phyloP scores from a whole-genome alignment of 2,888 invertebrate genomes.

The Sinhomidia bicolor region DNA sequence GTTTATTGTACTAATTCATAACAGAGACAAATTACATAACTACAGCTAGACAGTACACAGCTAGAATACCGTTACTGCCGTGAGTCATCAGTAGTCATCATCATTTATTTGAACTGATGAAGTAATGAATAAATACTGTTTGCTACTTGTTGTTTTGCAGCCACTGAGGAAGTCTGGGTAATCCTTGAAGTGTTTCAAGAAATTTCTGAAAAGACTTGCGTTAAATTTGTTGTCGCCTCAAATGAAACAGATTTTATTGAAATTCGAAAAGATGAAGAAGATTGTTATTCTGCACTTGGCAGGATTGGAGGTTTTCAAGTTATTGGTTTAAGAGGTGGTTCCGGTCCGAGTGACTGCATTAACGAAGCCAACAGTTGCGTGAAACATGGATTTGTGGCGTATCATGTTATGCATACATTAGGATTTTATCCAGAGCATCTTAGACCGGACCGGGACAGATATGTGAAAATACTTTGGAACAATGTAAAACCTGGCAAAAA shows the following conservation, averaged over 20 bases:
- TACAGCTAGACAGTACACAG: neutral
- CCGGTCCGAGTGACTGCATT: no score
- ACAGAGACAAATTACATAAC: neutral
- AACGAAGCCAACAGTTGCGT: slow-evolving; percentile 26
- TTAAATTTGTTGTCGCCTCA: neutral
- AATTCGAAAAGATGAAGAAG: slow-evolving; percentile 11
- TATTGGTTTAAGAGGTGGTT: neutral
- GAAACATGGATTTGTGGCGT: slow-evolving; percentile 76
- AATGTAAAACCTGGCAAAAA: slow-evolving; percentile 74
- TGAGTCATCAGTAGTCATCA: no score
- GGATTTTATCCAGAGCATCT: slow-evolving; percentile 80
- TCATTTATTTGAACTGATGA: no score
- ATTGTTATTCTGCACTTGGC: neutral
- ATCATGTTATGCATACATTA: slow-evolving; percentile 78
- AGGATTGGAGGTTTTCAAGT: neutral
- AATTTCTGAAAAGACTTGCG: slow-evolving; percentile 21
- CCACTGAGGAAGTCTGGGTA: neutral
- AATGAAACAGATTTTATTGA: neutral
- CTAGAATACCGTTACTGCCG: no score
- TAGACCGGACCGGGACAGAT: slow-evolving; percentile 79
- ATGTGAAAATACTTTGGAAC: slow-evolving; percentile 74
- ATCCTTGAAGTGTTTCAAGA: neutral
- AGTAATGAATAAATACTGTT: no score
- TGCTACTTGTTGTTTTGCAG: neutral
- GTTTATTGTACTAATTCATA: no score